Evolutionary conservation across 2,888 invertebrate genomes (phyloP).

Genomic region (Caenorhabditis japonica): DNA sequence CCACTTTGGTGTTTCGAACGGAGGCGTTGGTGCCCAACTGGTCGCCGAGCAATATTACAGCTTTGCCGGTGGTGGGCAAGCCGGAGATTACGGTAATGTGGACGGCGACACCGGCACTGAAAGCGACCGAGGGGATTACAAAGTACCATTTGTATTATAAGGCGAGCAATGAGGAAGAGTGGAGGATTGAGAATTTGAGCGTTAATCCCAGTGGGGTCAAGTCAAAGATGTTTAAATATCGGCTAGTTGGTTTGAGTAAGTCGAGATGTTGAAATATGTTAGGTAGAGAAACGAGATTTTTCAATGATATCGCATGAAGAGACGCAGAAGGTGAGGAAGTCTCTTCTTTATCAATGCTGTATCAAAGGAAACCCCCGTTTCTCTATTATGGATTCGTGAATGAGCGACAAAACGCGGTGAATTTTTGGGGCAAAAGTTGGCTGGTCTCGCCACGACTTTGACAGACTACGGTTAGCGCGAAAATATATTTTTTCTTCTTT

Average conservation of each 20-base stretch:
- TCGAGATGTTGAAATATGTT: too few species aligned
- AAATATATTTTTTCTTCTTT: too few species aligned
- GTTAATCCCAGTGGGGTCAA: conserved; percentile 40
- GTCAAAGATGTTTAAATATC: conserved; percentile 51
- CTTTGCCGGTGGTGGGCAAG: conserved; percentile 55
- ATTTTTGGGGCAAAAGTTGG: too few species aligned
- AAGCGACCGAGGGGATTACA: conserved; percentile 28
- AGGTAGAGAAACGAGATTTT: too few species aligned
- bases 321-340: too few species aligned
- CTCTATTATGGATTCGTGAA: too few species aligned
- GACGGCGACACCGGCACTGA: conserved; percentile 32
- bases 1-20: conserved; percentile 64
- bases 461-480: too few species aligned
- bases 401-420: too few species aligned
- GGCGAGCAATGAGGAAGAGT: conserved; percentile 46
- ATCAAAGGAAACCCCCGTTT: too few species aligned
- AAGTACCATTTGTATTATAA: conserved; percentile 60
- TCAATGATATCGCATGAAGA: too few species aligned
- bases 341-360: too few species aligned
- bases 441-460: too few species aligned
- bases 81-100: conserved; percentile 56
- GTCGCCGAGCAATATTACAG: conserved; percentile 65
- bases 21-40: conserved; percentile 66
- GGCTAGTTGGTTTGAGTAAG: conserved; percentile 53
- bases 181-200: conserved; percentile 58